A percentile compares a stretch with the other conserved stretches of the same genome.
These are phyloP conservation scores for Drosophila anomalipes DNA, from an alignment of 2,888 invertebrate species.

Conservation along the genomic window DNA sequence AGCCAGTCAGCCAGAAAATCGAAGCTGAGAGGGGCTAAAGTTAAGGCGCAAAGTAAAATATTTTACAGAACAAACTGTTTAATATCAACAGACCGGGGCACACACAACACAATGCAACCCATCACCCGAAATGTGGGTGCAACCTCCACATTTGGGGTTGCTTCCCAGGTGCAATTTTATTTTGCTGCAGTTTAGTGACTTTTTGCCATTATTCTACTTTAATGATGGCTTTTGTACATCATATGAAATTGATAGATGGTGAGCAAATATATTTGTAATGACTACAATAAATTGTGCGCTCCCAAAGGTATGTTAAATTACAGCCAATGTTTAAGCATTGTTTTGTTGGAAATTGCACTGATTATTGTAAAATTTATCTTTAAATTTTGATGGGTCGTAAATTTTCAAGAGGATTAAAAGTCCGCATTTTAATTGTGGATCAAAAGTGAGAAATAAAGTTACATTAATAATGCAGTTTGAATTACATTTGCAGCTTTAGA, in stretches of 20 bases:
- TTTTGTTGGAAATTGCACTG: background rate
- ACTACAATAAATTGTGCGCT: background rate
- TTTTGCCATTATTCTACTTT: conserved; percentile 22
- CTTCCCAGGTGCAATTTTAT: conserved; percentile 30
- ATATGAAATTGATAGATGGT: background rate
- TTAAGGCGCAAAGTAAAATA: conserved; percentile 64
- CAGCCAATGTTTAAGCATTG: background rate
- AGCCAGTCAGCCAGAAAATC: conserved; percentile 60
- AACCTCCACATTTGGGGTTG: background rate
- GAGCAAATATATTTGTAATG: background rate
- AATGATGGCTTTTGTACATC: conserved; percentile 10
- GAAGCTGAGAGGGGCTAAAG: conserved; percentile 46
- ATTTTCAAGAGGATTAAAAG: background rate
- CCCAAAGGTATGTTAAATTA: background rate
- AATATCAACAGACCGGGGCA: conserved; percentile 42
- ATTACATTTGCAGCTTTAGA: background rate
- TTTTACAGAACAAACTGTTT: conserved; percentile 49
- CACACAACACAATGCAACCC: conserved; percentile 4
- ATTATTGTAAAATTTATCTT: background rate
- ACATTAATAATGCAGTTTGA: background rate
- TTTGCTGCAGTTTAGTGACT: conserved; percentile 36
- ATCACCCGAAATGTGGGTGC: background rate
- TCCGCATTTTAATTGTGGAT: background rate
- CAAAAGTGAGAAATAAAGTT: background rate
- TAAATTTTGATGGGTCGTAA: background rate